Evolutionary conservation across 2,113 vertebrate species (phyloP).

Genomic region (Pseudorhombus dupliciocellatus): DNA sequence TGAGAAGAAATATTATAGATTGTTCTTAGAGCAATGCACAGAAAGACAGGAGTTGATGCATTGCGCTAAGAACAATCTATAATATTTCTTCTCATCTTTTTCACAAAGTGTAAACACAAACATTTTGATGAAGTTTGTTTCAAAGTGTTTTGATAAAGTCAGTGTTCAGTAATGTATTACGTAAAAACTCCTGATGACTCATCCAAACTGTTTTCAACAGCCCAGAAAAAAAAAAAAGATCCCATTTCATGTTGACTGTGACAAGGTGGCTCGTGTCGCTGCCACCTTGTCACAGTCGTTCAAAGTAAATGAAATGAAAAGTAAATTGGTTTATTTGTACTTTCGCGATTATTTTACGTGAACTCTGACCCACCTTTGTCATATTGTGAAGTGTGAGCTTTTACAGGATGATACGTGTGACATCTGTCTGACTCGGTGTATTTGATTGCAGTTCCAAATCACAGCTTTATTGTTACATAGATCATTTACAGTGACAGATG

Average conservation of each 20-base stretch:
- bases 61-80: neutral
- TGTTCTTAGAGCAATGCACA: neutral
- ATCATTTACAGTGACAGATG: conserved; percentile 54
- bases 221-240: too few species aligned
- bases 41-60: neutral
- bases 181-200: too few species aligned
- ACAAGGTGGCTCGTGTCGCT: too few species aligned
- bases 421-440: conserved; percentile 59
- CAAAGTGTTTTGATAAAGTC: too few species aligned
- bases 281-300: too few species aligned
- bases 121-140: too few species aligned
- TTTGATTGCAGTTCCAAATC: conserved; percentile 45
- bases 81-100: neutral
- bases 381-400: neutral
- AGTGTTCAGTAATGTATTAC: too few species aligned
- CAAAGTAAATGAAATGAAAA: too few species aligned
- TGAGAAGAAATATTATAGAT: neutral
- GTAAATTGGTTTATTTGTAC: conserved; percentile 8
- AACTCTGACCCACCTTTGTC: conserved; percentile 30
- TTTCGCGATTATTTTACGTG: conserved; percentile 30
- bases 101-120: neutral
- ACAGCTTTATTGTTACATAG: conserved; percentile 24
- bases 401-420: conserved; percentile 23
- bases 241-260: too few species aligned
- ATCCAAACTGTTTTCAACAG: too few species aligned